A percentile compares a stretch with the other conserved stretches of the same genome.
Evolutionary conservation across 1,140 invertebrate genomes (phyloP).

Genomic region (Bombus vancouverensis): DNA sequence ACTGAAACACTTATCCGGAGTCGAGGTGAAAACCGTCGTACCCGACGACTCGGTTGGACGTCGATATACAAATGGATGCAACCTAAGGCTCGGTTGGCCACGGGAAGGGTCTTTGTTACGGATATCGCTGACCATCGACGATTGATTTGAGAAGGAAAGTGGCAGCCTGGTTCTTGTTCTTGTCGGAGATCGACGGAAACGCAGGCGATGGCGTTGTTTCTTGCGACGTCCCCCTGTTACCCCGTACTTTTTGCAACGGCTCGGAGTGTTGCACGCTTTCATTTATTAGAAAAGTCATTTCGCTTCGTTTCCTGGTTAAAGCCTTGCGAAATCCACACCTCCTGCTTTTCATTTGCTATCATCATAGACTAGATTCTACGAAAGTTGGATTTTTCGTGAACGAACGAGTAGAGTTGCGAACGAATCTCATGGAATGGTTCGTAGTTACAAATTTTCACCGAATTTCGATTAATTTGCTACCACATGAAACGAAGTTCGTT

Average conservation of each 20-base stretch:
- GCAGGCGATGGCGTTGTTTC: not conserved
- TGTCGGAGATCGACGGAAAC: not conserved
- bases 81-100: not conserved
- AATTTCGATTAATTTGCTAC: too few species aligned
- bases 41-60: not conserved
- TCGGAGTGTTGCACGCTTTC: not conserved
- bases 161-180: not conserved
- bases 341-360: not conserved
- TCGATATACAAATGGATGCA: not conserved
- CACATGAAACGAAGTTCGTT: too few species aligned
- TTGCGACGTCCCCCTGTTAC: not conserved
- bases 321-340: not conserved
- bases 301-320: not conserved
- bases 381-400: rapidly evolving
- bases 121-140: not conserved
- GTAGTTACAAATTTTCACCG: too few species aligned
- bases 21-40: not conserved
- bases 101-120: not conserved
- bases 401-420: not conserved
- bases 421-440: too few species aligned
- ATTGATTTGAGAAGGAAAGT: not conserved
- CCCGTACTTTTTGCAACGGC: not conserved
- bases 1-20: not conserved
- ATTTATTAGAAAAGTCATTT: not conserved
- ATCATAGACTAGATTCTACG: too few species aligned